These are phyloP conservation scores for Syrrhaptes paradoxus DNA, from an alignment of 2,113 vertebrate genomes.

Conservation along the genomic window DNA sequence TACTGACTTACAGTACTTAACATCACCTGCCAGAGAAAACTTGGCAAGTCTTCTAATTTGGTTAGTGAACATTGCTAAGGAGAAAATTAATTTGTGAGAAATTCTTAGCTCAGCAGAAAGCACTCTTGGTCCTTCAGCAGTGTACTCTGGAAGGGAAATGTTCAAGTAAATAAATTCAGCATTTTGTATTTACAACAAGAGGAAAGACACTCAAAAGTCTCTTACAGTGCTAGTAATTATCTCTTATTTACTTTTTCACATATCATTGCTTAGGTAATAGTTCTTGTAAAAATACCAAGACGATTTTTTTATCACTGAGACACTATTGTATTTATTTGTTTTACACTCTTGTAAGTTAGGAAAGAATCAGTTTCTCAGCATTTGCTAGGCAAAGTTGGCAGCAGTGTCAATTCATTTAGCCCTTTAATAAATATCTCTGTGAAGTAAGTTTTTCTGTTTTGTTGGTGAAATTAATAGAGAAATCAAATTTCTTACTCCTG, in stretches of 20 bases:
- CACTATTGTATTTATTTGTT: not conserved
- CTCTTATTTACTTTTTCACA: not conserved
- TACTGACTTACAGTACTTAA: not conserved
- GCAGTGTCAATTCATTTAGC: not conserved
- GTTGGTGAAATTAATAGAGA: not conserved
- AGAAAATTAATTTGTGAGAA: slow-evolving; percentile 29
- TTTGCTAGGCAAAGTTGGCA: not conserved
- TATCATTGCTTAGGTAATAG: not conserved
- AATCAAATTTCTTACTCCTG: not conserved
- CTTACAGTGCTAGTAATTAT: not conserved
- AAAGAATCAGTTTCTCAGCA: not conserved
- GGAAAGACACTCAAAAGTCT: not conserved
- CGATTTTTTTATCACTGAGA: not conserved
- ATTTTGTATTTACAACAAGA: not conserved
- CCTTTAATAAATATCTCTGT: fast-evolving
- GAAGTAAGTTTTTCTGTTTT: not conserved
- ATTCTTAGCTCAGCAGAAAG: slow-evolving; percentile 33
- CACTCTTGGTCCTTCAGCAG: not conserved
- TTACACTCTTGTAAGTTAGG: not conserved
- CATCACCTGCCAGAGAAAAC: slow-evolving; percentile 42
- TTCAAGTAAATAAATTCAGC: not conserved
- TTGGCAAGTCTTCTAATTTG: slow-evolving; percentile 18
- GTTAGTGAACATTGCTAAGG: not conserved
- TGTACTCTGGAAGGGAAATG: not conserved
- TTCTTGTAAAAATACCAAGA: not conserved